These are phyloP conservation scores for Dromas ardeola DNA, from an alignment of 2,113 vertebrate species.

Conservation along the genomic window DNA sequence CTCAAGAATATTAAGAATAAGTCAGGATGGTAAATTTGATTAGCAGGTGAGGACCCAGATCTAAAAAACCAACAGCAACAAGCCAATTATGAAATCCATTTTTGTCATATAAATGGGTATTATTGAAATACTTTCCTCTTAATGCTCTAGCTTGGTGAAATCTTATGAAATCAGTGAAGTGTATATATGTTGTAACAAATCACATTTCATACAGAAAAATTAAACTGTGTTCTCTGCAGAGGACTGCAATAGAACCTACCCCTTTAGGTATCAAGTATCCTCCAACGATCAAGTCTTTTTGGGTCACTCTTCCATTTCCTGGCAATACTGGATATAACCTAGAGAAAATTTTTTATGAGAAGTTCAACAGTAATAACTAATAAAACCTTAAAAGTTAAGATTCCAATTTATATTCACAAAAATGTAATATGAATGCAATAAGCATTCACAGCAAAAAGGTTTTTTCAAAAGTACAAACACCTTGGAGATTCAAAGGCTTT, in stretches of 20 bases:
- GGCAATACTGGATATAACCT: conserved; percentile 93
- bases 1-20: background rate
- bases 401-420: background rate
- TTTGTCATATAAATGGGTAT: background rate
- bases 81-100: background rate
- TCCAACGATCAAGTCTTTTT: conserved; percentile 88
- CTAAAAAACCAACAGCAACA: background rate
- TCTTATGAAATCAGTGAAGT: background rate
- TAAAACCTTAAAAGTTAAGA: background rate
- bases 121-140: background rate
- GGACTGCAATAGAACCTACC: conserved; percentile 72
- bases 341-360: conserved; percentile 33
- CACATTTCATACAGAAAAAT: background rate
- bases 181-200: background rate
- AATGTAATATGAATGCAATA: background rate
- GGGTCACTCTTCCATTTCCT: conserved; percentile 89
- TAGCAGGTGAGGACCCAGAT: background rate
- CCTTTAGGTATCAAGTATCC: conserved; percentile 94
- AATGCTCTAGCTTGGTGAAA: background rate
- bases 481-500: background rate
- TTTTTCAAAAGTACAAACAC: background rate
- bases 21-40: background rate
- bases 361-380: background rate
- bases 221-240: background rate
- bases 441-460: background rate